Conservation (phyloP, 1,140 invertebrate species). For the Monomorium pharaonis region DNA sequence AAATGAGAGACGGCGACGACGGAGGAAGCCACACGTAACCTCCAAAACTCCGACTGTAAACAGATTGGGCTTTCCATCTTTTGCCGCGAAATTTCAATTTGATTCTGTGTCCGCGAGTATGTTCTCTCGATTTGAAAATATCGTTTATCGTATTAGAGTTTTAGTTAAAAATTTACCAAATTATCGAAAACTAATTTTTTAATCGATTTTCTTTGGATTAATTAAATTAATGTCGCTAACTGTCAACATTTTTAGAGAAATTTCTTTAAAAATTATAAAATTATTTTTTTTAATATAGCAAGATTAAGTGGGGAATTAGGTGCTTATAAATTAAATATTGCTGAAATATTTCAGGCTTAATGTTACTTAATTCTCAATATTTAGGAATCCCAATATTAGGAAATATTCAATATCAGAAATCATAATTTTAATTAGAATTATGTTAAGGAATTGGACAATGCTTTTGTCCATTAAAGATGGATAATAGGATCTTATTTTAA, state of each 20-base stretch:
- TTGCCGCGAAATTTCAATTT: conserved; percentile 74
- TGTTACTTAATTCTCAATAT: background rate
- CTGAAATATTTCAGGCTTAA: background rate
- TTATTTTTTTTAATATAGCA: background rate
- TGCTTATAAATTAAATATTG: background rate
- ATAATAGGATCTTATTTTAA: conserved; percentile 1
- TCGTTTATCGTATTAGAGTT: background rate
- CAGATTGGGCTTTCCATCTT: conserved; percentile 66
- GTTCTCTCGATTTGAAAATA: background rate
- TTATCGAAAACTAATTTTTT: background rate
- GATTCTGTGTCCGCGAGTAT: background rate
- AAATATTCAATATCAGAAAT: background rate
- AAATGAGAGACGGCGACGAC: background rate
- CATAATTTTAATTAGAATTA: background rate
- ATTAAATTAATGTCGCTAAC: background rate
- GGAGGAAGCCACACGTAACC: conserved; percentile 67
- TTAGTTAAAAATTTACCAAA: background rate
- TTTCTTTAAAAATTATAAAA: too few species aligned
- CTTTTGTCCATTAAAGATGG: background rate
- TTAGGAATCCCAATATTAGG: too few species aligned
- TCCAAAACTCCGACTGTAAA: conserved; percentile 68
- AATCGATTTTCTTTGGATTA: background rate
- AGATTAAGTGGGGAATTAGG: background rate
- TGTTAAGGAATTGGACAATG: background rate
- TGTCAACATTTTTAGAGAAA: background rate